Conservation (phyloP, 2,797 vertebrate genomes). For the Hybognathus amarus region DNA sequence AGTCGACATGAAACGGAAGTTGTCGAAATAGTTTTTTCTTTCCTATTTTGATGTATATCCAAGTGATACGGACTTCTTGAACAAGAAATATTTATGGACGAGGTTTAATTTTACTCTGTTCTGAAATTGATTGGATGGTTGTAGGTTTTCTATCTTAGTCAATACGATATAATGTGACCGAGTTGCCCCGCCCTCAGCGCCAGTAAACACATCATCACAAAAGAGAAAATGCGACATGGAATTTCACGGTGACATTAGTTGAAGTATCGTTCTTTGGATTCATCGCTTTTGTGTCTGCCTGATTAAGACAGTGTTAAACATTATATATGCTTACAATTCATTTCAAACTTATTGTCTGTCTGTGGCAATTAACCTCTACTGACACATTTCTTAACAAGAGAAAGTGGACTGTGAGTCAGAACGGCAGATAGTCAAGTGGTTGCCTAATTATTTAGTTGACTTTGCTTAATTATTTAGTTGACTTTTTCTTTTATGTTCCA, state of each 20-base stretch:
- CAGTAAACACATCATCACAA: too few species aligned
- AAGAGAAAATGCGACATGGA: too few species aligned
- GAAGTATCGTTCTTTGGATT: not conserved
- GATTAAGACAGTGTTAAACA: not conserved
- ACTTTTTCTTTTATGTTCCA: slow-evolving; percentile 1
- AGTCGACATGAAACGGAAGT: not conserved
- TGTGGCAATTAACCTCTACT: not conserved
- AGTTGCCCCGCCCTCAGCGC: not conserved
- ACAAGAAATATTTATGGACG: not conserved
- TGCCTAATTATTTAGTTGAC: slow-evolving; percentile 33
- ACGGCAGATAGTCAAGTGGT: slow-evolving; percentile 1
- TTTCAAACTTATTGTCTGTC: not conserved
- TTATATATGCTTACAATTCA: not conserved
- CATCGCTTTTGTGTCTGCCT: not conserved
- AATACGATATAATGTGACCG: not conserved
- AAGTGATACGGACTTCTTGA: not conserved
- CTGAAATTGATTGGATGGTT: not conserved
- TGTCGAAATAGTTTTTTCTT: not conserved
- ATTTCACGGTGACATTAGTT: not conserved
- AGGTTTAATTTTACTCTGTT: not conserved
- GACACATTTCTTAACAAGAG: not conserved
- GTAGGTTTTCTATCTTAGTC: not conserved
- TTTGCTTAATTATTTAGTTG: slow-evolving; percentile 30
- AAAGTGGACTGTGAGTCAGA: not conserved
- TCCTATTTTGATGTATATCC: not conserved